phyloP scores from a whole-genome alignment of 35 echinoderm and acorn worm species.

The Diadema setosum region DNA sequence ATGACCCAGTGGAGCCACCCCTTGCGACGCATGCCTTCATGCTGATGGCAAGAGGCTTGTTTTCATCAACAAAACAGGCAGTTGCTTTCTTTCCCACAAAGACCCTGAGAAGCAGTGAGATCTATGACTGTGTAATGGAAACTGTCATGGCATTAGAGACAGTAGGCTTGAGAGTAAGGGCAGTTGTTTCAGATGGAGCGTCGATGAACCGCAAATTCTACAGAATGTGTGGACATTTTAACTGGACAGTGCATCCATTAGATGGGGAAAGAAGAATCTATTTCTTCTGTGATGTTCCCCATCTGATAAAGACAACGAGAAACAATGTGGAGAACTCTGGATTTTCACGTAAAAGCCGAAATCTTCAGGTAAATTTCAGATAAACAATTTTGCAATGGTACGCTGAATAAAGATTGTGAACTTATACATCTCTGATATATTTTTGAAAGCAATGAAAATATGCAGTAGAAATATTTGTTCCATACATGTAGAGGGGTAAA shows the following conservation, averaged over 20 bases:
- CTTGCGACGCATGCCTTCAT: conserved; percentile 25
- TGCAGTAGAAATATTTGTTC: too few species aligned
- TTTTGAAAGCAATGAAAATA: too few species aligned
- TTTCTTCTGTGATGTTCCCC: conserved; percentile 57
- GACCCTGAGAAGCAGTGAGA: background rate
- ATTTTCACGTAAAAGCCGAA: conserved; percentile 21
- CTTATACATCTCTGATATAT: too few species aligned
- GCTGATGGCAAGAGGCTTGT: conserved; percentile 21
- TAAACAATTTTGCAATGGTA: too few species aligned
- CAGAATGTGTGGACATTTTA: background rate
- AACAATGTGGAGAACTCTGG: conserved; percentile 68
- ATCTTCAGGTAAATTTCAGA: conserved; percentile 32
- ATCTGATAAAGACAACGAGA: conserved; percentile 39
- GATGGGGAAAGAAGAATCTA: background rate
- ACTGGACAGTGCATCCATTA: background rate
- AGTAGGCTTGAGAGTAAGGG: conserved; percentile 19
- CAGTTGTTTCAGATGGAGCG: background rate
- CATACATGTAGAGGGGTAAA: too few species aligned
- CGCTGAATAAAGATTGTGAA: too few species aligned
- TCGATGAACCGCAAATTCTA: background rate
- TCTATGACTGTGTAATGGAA: conserved; percentile 2
- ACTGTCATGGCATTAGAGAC: background rate
- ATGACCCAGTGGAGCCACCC: too few species aligned
- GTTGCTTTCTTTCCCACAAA: background rate
- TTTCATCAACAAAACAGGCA: background rate